Conservation (phyloP, 2,113 vertebrate species). For the Sorex fumeus region DNA sequence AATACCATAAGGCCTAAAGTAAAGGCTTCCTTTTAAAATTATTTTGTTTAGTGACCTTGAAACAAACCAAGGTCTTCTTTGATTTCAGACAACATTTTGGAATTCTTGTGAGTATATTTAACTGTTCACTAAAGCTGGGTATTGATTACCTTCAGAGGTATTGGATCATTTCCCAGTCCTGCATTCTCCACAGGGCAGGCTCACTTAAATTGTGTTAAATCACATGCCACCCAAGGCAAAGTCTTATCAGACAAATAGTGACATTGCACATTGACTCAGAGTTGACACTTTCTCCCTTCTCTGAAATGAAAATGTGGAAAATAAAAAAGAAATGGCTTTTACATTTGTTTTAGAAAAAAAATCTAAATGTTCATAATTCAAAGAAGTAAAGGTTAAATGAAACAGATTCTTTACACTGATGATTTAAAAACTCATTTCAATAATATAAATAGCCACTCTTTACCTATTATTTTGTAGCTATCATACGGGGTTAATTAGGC, state of each 20-base stretch:
- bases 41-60: conserved; percentile 45
- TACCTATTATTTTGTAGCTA: neutral
- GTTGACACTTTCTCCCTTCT: neutral
- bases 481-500: conserved; percentile 32
- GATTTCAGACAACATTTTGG: conserved; percentile 61
- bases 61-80: conserved; percentile 47
- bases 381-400: neutral
- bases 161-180: conserved; percentile 66
- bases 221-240: neutral
- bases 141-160: conserved; percentile 74
- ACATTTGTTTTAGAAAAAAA: conserved; percentile 56
- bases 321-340: neutral
- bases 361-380: conserved; percentile 60
- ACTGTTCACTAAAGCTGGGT: conserved; percentile 80
- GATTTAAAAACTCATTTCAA: neutral
- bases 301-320: neutral
- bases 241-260: neutral
- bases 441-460: conserved; percentile 26
- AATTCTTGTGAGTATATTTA: conserved; percentile 68
- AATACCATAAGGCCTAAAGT: conserved; percentile 14
- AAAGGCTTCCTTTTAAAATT: conserved; percentile 42
- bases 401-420: conserved; percentile 1
- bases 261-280: neutral
- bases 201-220: conserved; percentile 55
- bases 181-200: conserved; percentile 58